Conservation (phyloP, 1,140 invertebrate genomes). For the Trichomalopsis sarcophagae region DNA sequence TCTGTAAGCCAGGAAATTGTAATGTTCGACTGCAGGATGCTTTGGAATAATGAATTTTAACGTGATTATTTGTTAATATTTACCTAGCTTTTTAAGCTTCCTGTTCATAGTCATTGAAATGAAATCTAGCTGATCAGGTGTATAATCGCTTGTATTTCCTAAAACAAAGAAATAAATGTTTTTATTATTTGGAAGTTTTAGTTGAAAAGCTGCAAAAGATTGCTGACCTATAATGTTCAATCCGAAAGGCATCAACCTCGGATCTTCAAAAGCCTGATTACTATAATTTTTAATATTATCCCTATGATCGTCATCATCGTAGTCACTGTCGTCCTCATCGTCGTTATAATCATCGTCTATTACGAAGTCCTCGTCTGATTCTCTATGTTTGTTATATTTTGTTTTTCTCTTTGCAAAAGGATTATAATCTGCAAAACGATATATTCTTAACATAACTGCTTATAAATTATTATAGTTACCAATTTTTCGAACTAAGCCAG, state of each 20-base stretch:
- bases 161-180: not conserved
- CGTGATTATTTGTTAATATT: not conserved
- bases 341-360: not conserved
- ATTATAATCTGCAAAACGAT: not conserved
- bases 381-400: not conserved
- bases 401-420: not conserved
- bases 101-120: not conserved
- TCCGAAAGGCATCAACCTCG: slow-evolving; percentile 21
- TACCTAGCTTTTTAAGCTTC: not conserved
- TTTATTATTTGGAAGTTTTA: not conserved
- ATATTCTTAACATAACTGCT: not conserved
- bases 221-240: slow-evolving; percentile 31
- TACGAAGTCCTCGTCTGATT: not conserved
- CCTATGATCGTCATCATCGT: not conserved
- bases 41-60: not conserved
- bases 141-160: not conserved
- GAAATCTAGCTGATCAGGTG: not conserved
- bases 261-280: not conserved
- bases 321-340: not conserved
- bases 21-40: not conserved
- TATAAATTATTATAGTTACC: not conserved
- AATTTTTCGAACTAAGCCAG: not conserved
- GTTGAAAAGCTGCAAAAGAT: not conserved
- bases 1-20: not conserved
- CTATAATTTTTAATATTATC: not conserved